phyloP scores from a whole-genome alignment of 2,888 invertebrate genomes.

The Nomada hirtipes region DNA sequence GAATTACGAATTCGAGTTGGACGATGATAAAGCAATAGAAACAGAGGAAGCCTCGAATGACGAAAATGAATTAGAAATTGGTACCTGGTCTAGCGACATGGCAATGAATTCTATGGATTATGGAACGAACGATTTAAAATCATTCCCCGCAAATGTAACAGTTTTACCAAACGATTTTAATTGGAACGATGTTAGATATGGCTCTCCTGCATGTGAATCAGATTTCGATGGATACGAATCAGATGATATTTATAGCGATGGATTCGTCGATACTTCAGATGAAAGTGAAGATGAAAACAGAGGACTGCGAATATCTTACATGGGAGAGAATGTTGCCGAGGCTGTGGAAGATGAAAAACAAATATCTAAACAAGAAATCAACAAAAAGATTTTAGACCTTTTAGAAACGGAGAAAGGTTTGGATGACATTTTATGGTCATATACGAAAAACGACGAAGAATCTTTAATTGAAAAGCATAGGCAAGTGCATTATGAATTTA shows the following conservation, averaged over 20 bases:
- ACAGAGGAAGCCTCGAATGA: constrained; percentile 33
- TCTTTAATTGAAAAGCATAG: constrained; percentile 78
- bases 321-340: constrained; percentile 93
- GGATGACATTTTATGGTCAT: constrained; percentile 74
- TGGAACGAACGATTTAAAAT: constrained; percentile 66
- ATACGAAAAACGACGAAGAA: constrained; percentile 74
- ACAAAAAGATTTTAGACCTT: constrained; percentile 78
- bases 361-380: constrained; percentile 78
- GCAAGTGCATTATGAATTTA: constrained; percentile 80
- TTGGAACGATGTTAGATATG: constrained; percentile 85
- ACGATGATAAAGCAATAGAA: constrained; percentile 12
- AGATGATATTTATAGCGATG: constrained; percentile 85
- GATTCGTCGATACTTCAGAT: constrained; percentile 84
- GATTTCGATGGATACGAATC: constrained; percentile 86
- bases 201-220: constrained; percentile 85
- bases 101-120: constrained; percentile 84
- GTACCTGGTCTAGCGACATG: constrained; percentile 97
- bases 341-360: constrained; percentile 88
- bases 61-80: constrained; percentile 90
- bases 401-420: constrained; percentile 77
- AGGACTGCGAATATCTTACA: constrained; percentile 92
- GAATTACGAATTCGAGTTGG: constrained; percentile 17
- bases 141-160: constrained; percentile 83
- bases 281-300: constrained; percentile 84
- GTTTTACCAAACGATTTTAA: constrained; percentile 76